Percentiles rank a stretch among this genome's conserved stretches.
These are phyloP conservation scores for Agraylea sexmaculata DNA, from an alignment of 1,140 invertebrate species.

Conservation along the genomic window DNA sequence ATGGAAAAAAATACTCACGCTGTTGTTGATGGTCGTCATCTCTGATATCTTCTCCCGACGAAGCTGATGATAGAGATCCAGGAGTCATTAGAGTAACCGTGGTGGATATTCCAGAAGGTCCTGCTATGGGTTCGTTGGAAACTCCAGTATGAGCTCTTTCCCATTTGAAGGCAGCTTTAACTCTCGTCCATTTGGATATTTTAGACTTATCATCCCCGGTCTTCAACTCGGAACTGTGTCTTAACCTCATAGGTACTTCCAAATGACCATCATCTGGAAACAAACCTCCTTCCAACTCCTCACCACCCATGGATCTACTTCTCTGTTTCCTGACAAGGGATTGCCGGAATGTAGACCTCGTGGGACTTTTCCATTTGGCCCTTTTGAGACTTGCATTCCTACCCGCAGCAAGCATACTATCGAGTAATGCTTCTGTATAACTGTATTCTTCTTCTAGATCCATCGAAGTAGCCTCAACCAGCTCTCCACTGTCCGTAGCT, in stretches of 20 bases:
- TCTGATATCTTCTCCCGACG: conserved; percentile 39
- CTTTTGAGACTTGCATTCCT: conserved; percentile 33
- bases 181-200: conserved; percentile 71
- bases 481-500: conserved; percentile 29
- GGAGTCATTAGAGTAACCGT: conserved; percentile 31
- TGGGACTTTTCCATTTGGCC: conserved; percentile 34
- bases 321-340: conserved; percentile 36
- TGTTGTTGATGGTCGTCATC: conserved; percentile 12
- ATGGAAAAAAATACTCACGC: conserved; percentile 8
- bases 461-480: conserved; percentile 34
- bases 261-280: conserved; percentile 13
- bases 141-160: conserved; percentile 43
- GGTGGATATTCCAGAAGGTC: neutral
- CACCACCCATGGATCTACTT: conserved; percentile 36
- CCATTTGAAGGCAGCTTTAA: conserved; percentile 71
- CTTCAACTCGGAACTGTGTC: conserved; percentile 33
- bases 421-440: conserved; percentile 45
- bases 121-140: neutral
- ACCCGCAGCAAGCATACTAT: conserved; percentile 37
- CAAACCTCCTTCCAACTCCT: conserved; percentile 30
- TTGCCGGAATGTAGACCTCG: conserved; percentile 33
- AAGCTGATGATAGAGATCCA: conserved; percentile 37
- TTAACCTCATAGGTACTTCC: conserved; percentile 18
- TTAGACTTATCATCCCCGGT: conserved; percentile 37
- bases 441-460: conserved; percentile 44